Evolutionary conservation across 1,140 invertebrate species (phyloP).

Genomic region (Homalodisca vitripennis): DNA sequence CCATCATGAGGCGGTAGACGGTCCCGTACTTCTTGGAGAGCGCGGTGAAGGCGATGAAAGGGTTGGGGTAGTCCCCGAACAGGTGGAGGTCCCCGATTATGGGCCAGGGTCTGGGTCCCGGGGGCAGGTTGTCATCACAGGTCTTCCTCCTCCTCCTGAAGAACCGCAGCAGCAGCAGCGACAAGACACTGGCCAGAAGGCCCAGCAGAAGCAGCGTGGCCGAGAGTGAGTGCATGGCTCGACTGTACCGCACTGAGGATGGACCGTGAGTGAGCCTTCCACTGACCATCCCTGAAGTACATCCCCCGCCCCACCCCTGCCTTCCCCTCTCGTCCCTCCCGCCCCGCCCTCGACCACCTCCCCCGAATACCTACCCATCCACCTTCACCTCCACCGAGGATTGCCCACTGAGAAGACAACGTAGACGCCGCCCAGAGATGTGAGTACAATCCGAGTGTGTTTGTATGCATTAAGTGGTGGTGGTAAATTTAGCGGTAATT

Average conservation of each 20-base stretch:
- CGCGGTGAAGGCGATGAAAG: slow-evolving; percentile 69
- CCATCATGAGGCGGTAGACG: slow-evolving; percentile 71
- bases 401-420: too few species aligned
- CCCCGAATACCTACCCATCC: too few species aligned
- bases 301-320: slow-evolving; percentile 39
- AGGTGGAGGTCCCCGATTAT: slow-evolving; percentile 70
- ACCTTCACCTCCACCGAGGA: too few species aligned
- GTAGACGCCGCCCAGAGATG: too few species aligned
- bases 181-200: not conserved
- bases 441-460: too few species aligned
- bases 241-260: not conserved
- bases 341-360: too few species aligned
- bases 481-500: too few species aligned
- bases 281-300: not conserved
- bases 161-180: not conserved
- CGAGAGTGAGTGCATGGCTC: not conserved
- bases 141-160: not conserved
- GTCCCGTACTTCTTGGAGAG: slow-evolving; percentile 70
- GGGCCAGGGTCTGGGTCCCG: slow-evolving; percentile 65
- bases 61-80: slow-evolving; percentile 61
- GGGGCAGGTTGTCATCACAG: slow-evolving; percentile 43
- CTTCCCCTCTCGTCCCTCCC: slow-evolving; percentile 10
- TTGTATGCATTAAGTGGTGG: too few species aligned
- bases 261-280: not conserved
- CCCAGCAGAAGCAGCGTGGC: not conserved